Evolutionary conservation across 2,797 vertebrate genomes (phyloP).

Genomic region (Pterois miles): DNA sequence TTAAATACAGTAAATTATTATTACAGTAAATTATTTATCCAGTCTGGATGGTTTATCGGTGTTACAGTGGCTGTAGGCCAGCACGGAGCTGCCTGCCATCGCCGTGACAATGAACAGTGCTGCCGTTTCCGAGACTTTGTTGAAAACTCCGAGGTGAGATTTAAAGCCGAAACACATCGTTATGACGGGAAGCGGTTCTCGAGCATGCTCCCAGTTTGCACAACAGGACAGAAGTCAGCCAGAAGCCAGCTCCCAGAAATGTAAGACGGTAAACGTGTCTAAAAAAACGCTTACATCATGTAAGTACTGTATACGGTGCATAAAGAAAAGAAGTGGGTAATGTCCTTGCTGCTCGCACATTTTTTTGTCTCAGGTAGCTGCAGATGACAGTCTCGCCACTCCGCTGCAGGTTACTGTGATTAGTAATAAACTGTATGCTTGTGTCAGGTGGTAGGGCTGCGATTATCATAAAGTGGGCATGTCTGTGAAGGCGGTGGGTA

Average conservation of each 20-base stretch:
- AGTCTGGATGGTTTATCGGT: too few species aligned
- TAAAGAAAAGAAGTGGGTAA: neutral
- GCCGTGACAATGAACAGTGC: constrained; percentile 55
- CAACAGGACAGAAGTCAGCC: constrained; percentile 23
- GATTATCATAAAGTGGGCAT: too few species aligned
- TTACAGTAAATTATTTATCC: neutral
- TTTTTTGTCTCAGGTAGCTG: neutral
- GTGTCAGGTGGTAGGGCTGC: too few species aligned
- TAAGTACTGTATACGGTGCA: neutral
- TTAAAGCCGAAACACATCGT: constrained; percentile 29
- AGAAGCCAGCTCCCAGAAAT: neutral
- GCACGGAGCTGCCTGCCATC: constrained; percentile 10
- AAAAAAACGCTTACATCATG: neutral
- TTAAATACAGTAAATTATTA: too few species aligned
- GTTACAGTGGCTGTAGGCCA: constrained; percentile 2
- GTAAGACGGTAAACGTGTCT: neutral
- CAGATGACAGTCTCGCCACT: neutral
- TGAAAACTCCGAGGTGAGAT: constrained; percentile 33
- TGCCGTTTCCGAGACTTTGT: constrained; percentile 37
- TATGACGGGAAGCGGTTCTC: constrained; percentile 30
- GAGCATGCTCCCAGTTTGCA: neutral
- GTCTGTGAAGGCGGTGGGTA: too few species aligned
- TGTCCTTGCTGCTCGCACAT: neutral
- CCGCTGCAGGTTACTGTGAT: neutral
- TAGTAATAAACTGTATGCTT: too few species aligned